Percentiles rank a stretch among this genome's conserved stretches.
Conservation (phyloP, 2,888 invertebrate genomes). For the Trissoscelio sp. region DNA sequence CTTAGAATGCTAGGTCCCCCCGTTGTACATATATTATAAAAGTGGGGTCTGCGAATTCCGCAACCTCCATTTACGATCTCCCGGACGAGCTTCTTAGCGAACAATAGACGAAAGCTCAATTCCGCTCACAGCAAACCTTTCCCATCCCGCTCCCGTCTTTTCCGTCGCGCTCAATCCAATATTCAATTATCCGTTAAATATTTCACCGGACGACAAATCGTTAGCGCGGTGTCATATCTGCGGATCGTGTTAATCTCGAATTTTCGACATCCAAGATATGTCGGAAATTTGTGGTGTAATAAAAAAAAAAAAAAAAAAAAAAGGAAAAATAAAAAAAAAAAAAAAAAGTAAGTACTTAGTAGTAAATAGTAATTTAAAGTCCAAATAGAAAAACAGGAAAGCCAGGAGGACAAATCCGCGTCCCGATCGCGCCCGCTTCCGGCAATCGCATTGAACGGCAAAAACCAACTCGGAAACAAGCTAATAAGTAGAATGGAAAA, state of each 20-base stretch:
- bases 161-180: conserved; percentile 29
- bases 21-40: conserved; percentile 29
- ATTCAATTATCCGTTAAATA: conserved; percentile 56
- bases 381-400: too few relatives aligned
- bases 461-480: conserved; percentile 61
- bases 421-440: too few relatives aligned
- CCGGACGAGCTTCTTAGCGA: conserved; percentile 44
- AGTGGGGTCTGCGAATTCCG: conserved; percentile 21
- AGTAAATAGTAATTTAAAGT: too few relatives aligned
- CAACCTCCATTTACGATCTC: conserved; percentile 33
- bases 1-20: conserved; percentile 2
- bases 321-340: too few relatives aligned
- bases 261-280: conserved; percentile 18
- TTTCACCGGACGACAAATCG: conserved; percentile 19
- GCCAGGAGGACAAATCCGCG: too few relatives aligned
- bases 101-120: conserved; percentile 39
- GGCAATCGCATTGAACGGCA: too few relatives aligned
- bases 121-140: conserved; percentile 23
- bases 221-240: conserved; percentile 2
- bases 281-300: too few relatives aligned
- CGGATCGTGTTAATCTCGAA: background rate
- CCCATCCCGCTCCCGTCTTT: background rate
- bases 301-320: too few relatives aligned
- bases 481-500: conserved; percentile 67
- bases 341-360: too few relatives aligned